Evolutionary conservation across 1,140 invertebrate species (phyloP).

Genomic region (Zeugodacus cucurbitae): DNA sequence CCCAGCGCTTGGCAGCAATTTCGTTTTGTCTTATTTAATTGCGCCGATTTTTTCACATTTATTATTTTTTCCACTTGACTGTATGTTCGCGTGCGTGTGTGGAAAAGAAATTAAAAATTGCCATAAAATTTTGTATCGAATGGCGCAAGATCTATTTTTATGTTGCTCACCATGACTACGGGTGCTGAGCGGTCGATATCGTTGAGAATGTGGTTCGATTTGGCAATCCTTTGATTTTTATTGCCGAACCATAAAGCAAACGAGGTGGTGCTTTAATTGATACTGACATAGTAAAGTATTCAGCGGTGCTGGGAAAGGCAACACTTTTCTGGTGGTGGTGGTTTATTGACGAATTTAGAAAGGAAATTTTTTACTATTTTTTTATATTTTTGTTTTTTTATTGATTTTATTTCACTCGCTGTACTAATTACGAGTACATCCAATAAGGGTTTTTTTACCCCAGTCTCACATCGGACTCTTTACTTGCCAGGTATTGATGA

Average conservation of each 20-base stretch:
- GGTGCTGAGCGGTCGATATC: background rate
- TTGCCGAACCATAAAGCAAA: background rate
- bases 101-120: background rate
- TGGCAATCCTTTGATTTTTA: background rate
- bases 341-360: background rate
- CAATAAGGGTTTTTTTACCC: no score
- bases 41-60: background rate
- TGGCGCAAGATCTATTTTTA: background rate
- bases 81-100: background rate
- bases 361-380: background rate
- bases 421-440: no score
- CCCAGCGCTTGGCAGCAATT: background rate
- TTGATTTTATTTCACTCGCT: no score
- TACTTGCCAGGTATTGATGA: no score
- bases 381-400: no score
- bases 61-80: background rate
- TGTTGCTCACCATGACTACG: background rate
- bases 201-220: conserved; percentile 8
- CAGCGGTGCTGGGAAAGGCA: background rate
- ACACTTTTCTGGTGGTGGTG: background rate
- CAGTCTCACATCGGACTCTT: no score
- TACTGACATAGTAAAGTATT: background rate
- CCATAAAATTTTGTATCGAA: background rate
- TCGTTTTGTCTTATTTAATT: background rate
- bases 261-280: background rate